phyloP scores from a whole-genome alignment of 2,888 invertebrate genomes.

The Abrostola tripartita region DNA sequence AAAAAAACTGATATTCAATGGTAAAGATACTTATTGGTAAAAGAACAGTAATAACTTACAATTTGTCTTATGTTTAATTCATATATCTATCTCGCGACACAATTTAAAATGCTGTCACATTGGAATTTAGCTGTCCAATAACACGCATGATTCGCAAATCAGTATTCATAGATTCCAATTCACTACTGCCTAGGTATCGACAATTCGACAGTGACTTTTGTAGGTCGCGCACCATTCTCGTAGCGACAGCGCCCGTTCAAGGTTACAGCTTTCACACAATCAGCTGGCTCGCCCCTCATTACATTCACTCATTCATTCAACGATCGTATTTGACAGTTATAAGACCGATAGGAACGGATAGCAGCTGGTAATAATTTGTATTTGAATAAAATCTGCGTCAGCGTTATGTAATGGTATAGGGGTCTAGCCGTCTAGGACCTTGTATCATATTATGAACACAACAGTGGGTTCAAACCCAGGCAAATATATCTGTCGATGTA shows the following conservation, averaged over 20 bases:
- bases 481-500: too few species aligned
- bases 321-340: background rate
- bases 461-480: too few species aligned
- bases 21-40: too few species aligned
- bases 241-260: conserved; percentile 69
- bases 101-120: background rate
- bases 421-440: too few species aligned
- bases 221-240: conserved; percentile 79
- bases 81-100: background rate
- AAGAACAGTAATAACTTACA: too few species aligned
- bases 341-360: background rate
- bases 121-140: background rate
- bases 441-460: too few species aligned
- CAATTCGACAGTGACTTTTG: conserved; percentile 68
- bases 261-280: conserved; percentile 80
- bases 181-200: conserved; percentile 57
- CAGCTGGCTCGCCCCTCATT: conserved; percentile 61
- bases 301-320: conserved; percentile 35
- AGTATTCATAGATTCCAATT: conserved; percentile 46
- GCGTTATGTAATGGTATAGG: too few species aligned
- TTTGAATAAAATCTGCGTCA: too few species aligned
- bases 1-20: too few species aligned
- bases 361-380: too few species aligned
- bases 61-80: background rate
- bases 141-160: conserved; percentile 16